Conservation (phyloP, 2,797 vertebrate genomes). For the Muraenolepis orangiensis region DNA sequence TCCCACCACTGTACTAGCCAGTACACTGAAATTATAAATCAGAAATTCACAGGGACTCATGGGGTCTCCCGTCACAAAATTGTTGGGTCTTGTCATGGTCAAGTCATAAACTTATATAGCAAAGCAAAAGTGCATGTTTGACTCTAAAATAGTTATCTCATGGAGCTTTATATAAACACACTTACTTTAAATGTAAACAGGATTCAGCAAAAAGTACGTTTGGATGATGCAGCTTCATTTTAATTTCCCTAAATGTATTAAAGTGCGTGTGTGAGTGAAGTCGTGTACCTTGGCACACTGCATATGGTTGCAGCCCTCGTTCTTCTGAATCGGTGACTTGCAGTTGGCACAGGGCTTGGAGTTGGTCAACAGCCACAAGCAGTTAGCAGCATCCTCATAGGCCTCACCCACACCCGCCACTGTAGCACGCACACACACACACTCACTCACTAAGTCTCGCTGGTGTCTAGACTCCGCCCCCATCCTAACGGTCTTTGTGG, state of each 20-base stretch:
- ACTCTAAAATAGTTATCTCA: no score
- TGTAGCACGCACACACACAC: slow-evolving; percentile 51
- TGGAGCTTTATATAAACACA: no score
- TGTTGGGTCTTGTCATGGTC: no score
- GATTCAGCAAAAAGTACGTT: not conserved
- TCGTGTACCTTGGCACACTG: slow-evolving; percentile 85
- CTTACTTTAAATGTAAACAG: not conserved
- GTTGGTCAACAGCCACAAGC: slow-evolving; percentile 96
- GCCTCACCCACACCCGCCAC: slow-evolving; percentile 96
- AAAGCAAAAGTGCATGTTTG: no score
- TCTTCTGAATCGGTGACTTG: slow-evolving; percentile 99
- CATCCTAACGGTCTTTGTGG: not conserved
- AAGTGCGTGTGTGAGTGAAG: not conserved
- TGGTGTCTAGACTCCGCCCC: not conserved
- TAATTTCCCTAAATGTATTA: not conserved
- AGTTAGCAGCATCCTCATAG: slow-evolving; percentile 98
- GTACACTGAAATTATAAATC: no score
- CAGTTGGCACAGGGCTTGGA: slow-evolving; percentile 98
- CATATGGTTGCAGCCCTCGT: slow-evolving; percentile 99
- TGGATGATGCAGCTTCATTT: not conserved
- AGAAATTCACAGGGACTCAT: no score
- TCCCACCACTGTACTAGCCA: no score
- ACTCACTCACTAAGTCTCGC: not conserved
- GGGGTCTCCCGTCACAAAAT: no score
- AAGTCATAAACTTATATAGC: no score